Evolutionary conservation across 64 coral and sea anemone species (phyloP), one percentile per base, ranked within the genome.

Genomic region (Dendronephthya gigantea): DNA sequence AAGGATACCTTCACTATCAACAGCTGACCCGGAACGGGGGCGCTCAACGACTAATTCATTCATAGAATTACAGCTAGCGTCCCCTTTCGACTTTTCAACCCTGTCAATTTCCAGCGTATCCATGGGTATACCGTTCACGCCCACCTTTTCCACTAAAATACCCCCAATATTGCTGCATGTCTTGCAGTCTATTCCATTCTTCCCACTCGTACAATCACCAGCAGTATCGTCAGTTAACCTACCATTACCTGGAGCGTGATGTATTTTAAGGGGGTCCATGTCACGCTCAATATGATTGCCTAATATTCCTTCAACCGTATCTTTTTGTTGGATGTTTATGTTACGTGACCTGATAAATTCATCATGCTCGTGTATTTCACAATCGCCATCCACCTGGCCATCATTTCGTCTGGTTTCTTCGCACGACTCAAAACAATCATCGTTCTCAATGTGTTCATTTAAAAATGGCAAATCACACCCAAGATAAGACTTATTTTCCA

Each of bases 401-500:
- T 23, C 8, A 62, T 62, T 62, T 62, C 6, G 55, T 23, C 55
- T 23, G 25, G 7, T 62, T 62, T 22, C 55, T 6, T 9, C 19
- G 4, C 25, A 7, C 8, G 25, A 62, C 19, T 62, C 7, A 62
- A 27, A 12, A 62, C 25, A 19, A 39, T 79, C 72, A 4, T 79
- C 72, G 19, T 34, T 34, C 19, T 79, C 9, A 0, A 16, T 37
- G 7, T 88, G 36, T 34, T 85, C 74, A 13, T 92, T 82, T n/a
- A 98, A 59, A 74, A 88, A 43, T 0, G 95, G 95, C 31, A 98
- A 35, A 49, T 98, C 90, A 84, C 95, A 98, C 8, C 92, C 95
- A 34, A 88, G 66, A 69, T 98, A 98, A 15, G 87, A 84, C 56
- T 91, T 90, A 41, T 91, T 93, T 87, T 93, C 87, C 14, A 93